Base-by-base conservation (phyloP, 37 sponge, comb jelly and placozoan genomes). In the Agelas oroides region DNA sequence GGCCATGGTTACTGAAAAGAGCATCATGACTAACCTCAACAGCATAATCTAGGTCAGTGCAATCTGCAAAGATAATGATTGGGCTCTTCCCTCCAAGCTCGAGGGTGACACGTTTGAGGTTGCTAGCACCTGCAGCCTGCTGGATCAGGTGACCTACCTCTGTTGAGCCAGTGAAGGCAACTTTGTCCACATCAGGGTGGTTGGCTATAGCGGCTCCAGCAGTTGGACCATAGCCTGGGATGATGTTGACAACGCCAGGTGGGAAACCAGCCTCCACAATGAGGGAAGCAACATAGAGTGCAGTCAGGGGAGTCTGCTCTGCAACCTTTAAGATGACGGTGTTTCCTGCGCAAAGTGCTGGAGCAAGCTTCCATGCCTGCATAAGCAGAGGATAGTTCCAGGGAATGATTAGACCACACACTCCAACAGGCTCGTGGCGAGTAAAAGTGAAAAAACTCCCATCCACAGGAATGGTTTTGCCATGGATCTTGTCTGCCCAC, bases 81-180 rank as follows among this genome's bases (percentile, higher is more conserved):
- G 99, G 99, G 64, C 97, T 96, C 89, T 98, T 98, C 19, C 99
- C 99, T 14, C 99, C 99, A 53, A 98, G 87, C 69, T 98, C 99
- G 25, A 98, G 86, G 62, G 99, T 98, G 55, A 98, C 97, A 19
- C 84, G 74, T 78, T 98, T 98, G 78, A 98, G 81, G 78, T 94
- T 98, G 64, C 85, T 90, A 18, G 84, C 89, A 21, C 95, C 99
- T 18, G 99, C 97, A 75, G 93, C 94, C 71, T 94, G 87, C 90
- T 77, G 78, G 71, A 98, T 80, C 31, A 96, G 65, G 70, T 90
- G 87, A 57, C 99, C 99, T 18, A 98, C 97, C 76, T 98, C 99
- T 14, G 99, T 98, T 25, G 97, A 96, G 14, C 99, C 99, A 36
- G 99, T 98, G 85, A 98, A 98, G 13, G 93, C 96, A 5, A 98